Percentiles rank a stretch among this genome's conserved stretches.
Conservation (phyloP, 2,888 invertebrate species). For the Meandrusa payeni region DNA sequence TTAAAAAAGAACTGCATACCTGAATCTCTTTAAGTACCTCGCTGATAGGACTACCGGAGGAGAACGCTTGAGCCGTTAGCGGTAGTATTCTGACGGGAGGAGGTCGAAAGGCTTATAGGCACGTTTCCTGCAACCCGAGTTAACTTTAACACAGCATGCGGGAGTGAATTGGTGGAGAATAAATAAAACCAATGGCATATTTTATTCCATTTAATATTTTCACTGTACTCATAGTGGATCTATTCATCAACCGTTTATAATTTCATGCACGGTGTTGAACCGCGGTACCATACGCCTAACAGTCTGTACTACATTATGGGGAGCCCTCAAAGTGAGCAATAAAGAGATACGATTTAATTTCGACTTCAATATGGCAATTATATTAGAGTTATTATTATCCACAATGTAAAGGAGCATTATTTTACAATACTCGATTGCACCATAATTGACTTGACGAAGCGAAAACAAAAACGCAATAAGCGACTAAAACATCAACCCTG, state of each 20-base stretch:
- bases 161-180: no score
- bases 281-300: constrained; percentile 47
- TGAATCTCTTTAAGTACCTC: no score
- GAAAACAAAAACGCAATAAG: constrained; percentile 36
- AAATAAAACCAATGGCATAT: constrained; percentile 32
- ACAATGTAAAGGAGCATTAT: constrained; percentile 9
- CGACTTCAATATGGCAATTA: neutral
- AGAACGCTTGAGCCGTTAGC: no score
- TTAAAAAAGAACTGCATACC: no score
- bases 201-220: constrained; percentile 74
- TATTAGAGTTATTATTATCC: neutral
- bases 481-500: no score
- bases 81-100: no score
- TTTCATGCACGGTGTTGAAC: constrained; percentile 61
- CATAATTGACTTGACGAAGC: constrained; percentile 74
- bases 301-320: constrained; percentile 41
- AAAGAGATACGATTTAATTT: constrained; percentile 13
- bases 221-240: constrained; percentile 76
- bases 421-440: constrained; percentile 49
- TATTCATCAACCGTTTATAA: constrained; percentile 73
- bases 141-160: no score
- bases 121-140: no score
- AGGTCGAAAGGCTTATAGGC: no score
- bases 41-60: no score
- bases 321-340: constrained; percentile 24